phyloP scores from a whole-genome alignment of 2,888 invertebrate species.

The Nemotelus pantherinus region DNA sequence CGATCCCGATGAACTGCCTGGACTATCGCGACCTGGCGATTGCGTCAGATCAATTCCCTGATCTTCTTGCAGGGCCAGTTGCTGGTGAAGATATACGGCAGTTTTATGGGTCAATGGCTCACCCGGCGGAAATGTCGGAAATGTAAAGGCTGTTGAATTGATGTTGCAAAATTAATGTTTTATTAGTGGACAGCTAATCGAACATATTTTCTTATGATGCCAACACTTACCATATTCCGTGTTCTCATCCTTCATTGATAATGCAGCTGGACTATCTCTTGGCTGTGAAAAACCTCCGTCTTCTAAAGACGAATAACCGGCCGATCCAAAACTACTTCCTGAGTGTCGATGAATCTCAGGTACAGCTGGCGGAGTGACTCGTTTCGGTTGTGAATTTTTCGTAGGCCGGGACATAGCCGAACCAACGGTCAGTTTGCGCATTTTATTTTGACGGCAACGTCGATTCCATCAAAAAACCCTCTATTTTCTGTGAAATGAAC shows the following conservation, averaged over 20 bases:
- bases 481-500: constrained; percentile 4
- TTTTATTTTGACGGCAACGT: constrained; percentile 38
- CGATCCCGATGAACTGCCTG: constrained; percentile 87
- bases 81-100: constrained; percentile 83
- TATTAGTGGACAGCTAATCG: too few relatives aligned
- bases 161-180: too few relatives aligned
- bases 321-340: constrained; percentile 55
- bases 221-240: constrained; percentile 51
- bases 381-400: constrained; percentile 86
- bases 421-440: constrained; percentile 65
- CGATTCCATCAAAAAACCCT: constrained; percentile 24
- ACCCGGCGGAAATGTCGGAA: constrained; percentile 72
- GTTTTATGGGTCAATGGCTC: constrained; percentile 79
- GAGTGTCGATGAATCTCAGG: constrained; percentile 82
- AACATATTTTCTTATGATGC: background rate
- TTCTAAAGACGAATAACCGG: constrained; percentile 57
- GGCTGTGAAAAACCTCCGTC: constrained; percentile 65
- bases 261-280: constrained; percentile 63
- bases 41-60: constrained; percentile 90
- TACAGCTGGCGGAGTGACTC: constrained; percentile 89
- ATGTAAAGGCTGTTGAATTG: constrained; percentile 70
- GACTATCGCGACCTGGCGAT: constrained; percentile 93
- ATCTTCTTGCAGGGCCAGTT: constrained; percentile 84
- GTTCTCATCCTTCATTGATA: constrained; percentile 60
- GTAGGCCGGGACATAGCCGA: constrained; percentile 91